These are phyloP conservation scores for Archips crataeganus DNA, from an alignment of 2,888 invertebrate genomes.

Conservation along the genomic window DNA sequence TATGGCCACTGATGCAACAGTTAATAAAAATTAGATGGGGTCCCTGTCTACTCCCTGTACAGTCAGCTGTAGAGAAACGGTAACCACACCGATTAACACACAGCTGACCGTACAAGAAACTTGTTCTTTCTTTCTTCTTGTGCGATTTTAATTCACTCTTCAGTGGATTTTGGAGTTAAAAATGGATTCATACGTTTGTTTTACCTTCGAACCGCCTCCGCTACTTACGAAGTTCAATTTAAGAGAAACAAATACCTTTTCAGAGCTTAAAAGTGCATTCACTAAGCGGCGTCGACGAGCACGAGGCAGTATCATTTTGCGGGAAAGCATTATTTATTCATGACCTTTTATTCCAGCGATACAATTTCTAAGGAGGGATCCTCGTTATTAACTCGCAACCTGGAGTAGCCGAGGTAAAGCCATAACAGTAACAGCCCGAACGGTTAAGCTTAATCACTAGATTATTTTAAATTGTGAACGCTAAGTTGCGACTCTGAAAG, in stretches of 20 bases:
- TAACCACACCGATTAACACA: no score
- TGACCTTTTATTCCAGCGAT: slow-evolving; percentile 46
- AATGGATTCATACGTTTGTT: not conserved
- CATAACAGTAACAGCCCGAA: slow-evolving; percentile 13
- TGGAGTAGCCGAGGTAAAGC: slow-evolving; percentile 22
- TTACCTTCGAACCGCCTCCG: not conserved
- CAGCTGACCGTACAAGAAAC: no score
- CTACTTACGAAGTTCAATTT: not conserved
- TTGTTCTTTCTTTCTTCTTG: no score
- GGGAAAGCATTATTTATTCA: slow-evolving; percentile 44
- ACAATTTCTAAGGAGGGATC: slow-evolving; percentile 25
- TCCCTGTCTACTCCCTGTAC: no score
- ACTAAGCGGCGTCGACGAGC: slow-evolving; percentile 5
- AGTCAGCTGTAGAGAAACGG: no score
- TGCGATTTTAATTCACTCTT: no score
- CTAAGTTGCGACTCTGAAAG: slow-evolving; percentile 34
- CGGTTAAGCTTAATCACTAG: slow-evolving; percentile 38
- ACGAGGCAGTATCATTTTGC: slow-evolving; percentile 20
- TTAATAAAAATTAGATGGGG: no score
- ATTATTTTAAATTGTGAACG: slow-evolving; percentile 40
- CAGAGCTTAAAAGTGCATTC: slow-evolving; percentile 3
- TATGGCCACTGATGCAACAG: no score
- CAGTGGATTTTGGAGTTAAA: no score
- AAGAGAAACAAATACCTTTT: not conserved
- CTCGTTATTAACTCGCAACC: slow-evolving; percentile 45